A percentile compares a stretch with the other conserved stretches of the same genome.
These are phyloP conservation scores for Bos indicus DNA, from an alignment of 2,113 vertebrate species.

Conservation along the genomic window DNA sequence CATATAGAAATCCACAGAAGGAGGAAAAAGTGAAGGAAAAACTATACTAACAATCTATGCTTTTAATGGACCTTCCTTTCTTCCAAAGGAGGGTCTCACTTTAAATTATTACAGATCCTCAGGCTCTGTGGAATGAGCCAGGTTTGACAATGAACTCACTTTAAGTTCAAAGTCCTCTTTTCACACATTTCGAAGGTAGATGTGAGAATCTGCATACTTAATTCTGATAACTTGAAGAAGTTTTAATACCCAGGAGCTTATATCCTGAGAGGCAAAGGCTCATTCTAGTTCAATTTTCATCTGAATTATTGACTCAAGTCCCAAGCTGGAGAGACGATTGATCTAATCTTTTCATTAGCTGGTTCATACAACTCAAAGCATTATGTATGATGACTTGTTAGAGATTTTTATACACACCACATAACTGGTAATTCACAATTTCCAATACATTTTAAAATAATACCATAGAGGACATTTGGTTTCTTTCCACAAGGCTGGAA, in stretches of 20 bases:
- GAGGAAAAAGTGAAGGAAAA: background rate
- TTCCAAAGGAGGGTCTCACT: background rate
- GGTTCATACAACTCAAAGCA: background rate
- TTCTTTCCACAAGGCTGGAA: background rate
- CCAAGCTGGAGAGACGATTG: background rate
- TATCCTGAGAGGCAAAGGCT: background rate
- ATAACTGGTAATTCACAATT: background rate
- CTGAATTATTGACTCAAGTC: background rate
- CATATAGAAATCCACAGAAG: background rate
- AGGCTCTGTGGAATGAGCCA: background rate
- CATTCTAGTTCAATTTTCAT: background rate
- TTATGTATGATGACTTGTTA: background rate
- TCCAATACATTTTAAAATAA: background rate
- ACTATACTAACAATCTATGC: background rate
- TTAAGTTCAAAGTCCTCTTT: background rate
- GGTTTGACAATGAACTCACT: background rate
- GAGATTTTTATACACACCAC: background rate
- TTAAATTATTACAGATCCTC: background rate
- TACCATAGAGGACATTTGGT: background rate
- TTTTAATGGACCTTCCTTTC: background rate
- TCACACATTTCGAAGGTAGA: background rate
- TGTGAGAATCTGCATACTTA: background rate
- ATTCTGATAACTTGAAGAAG: background rate
- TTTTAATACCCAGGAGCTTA: background rate
- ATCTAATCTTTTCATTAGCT: constrained; percentile 13